Percentiles rank a stretch among this genome's conserved stretches.
These are phyloP conservation scores for Oreocharis arfaki DNA, from an alignment of 2,113 vertebrate genomes.

Conservation along the genomic window DNA sequence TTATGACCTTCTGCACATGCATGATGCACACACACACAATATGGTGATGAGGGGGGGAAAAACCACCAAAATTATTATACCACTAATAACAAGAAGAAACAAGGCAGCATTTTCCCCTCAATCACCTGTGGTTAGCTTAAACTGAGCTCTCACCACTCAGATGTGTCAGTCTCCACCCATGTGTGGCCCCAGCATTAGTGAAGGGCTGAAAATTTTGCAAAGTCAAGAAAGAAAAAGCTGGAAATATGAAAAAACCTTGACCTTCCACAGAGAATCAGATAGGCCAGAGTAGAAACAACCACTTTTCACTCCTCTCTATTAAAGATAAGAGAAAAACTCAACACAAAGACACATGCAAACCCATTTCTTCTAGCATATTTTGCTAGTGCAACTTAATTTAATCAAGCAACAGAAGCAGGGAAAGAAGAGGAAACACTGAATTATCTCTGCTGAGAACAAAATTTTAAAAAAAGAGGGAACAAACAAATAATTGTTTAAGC, in stretches of 20 bases:
- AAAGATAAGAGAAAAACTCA: not conserved
- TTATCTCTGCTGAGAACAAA: not conserved
- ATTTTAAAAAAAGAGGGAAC: not conserved
- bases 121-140: too few species aligned
- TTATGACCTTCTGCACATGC: not conserved
- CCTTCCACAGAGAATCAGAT: not conserved
- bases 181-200: not conserved
- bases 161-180: not conserved
- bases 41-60: accelerated
- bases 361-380: not conserved
- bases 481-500: not conserved
- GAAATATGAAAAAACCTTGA: not conserved
- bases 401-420: not conserved
- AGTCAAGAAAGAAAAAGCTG: not conserved
- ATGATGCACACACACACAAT: not conserved
- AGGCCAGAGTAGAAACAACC: not conserved
- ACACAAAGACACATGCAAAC: not conserved
- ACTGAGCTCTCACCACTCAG: not conserved
- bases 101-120: too few species aligned
- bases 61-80: not conserved
- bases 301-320: not conserved
- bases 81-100: not conserved
- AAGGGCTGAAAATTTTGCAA: not conserved
- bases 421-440: not conserved
- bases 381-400: not conserved